Base-by-base conservation (phyloP, 2,888 invertebrate species). In the Coecobrya sp. region DNA sequence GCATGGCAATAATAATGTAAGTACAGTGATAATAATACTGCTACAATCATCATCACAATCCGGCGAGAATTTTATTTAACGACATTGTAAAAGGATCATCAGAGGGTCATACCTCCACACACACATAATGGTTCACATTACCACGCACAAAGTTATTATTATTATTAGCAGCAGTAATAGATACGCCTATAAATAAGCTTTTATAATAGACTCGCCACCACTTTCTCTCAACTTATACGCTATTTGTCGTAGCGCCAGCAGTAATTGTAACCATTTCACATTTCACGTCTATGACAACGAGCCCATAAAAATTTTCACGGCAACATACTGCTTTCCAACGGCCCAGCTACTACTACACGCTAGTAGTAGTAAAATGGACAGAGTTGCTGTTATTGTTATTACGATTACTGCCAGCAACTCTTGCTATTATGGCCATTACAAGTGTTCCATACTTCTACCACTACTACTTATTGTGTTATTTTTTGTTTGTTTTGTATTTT, bases 321-420 rank as follows among this genome's bases (percentile, higher is more conserved):
- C 22, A 76, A 76, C 76, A 76, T 22, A 76, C 49, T 45, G 76
- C 76, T 10, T 68, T 22, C 22, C 42, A 76, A 22, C 49, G 1
- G 22, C 22, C 0, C 13, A 4, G 36, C 16, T 36, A 13, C 36
- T 36, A 82, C 30, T 59, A 25, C 65, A 45, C 25, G 30, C 22
- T 30, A 55, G 84, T 73, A 55, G 84, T 73, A 25, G 82, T 81
- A 59, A 87, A 92, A 92, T 92, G 92, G 88, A 25, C 85, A 84
- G 92, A 82, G 88, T 84, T 92, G 62, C 88, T 92, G 22, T 62
- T 86, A 70, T 86, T 86, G 88, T 88, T 87, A 92, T 92, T 55
- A 92, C 88, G 87, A 84, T 92, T 84, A 92, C 87, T 87, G 84
- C 92, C 70, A 73, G 45, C 81, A 52, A 22, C 68, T 49, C 68